Base-by-base conservation (phyloP, 2,888 invertebrate species). In the Tortricodes alternella region DNA sequence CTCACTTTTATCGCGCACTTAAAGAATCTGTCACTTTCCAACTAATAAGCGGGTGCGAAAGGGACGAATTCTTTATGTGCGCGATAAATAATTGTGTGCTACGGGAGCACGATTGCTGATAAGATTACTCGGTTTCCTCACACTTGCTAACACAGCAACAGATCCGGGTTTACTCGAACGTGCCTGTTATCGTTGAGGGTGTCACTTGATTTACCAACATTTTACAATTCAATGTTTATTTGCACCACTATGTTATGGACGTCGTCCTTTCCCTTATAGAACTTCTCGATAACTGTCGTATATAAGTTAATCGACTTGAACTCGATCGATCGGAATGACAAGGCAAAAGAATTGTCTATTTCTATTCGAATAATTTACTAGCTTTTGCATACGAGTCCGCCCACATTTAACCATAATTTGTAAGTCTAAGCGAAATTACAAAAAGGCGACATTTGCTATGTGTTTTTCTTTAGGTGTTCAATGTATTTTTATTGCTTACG, bases 141-240 rank as follows among this genome's bases (percentile, higher is more conserved):
- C n/a, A n/a, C n/a, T n/a, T n/a, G n/a, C n/a, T n/a, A n/a, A n/a
- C 24, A 24, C 3, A 9, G 9, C 1, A 23, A 24, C 3, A 27
- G n/a, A 27, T 9, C 3, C 3, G 9, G n/a, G 3, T 1, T 4
- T 27, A 15, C 7, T 2, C 6, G 19, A 11, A 46, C 15, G 5
- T 49, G 41, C 55, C 48, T 55, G 35, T 21, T 27, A 43, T 13
- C 19, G 21, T 11, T 5, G 55, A 41, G 1, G 55, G 55, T 3
- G 41, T n/a, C 15, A 55, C 55, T 11, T 35, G 34, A 9, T 24
- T 41, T 16, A 48, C 9, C 48, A 18, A 49, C 55, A 55, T 55
- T 7, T 9, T 15, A 3, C 15, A 5, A n/a, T n/a, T n/a, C n/a
- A 6, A 27, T 24, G 15, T 32, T 7, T 41, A 7, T 32, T 34